Percentiles rank a stretch among this genome's conserved stretches.
These are phyloP conservation scores for Macaca mulatta DNA, from an alignment of 2,113 vertebrate species.

Conservation along the genomic window DNA sequence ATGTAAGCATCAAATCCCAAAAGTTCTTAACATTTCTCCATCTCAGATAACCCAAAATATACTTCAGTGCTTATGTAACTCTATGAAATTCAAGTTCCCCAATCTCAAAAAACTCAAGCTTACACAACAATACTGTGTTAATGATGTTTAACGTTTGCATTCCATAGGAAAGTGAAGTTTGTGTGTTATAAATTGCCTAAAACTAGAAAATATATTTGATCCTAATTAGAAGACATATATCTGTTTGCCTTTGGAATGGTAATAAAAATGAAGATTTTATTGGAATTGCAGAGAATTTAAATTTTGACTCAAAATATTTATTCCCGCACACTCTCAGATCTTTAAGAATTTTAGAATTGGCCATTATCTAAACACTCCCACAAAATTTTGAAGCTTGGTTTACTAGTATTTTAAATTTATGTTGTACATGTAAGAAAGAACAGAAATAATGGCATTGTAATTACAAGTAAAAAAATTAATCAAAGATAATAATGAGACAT, in stretches of 20 bases:
- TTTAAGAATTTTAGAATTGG: neutral
- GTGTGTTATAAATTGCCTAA: neutral
- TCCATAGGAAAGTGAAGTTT: neutral
- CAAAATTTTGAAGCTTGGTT: neutral
- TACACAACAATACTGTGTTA: neutral
- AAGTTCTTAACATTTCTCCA: neutral
- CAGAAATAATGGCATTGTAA: neutral
- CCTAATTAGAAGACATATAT: neutral
- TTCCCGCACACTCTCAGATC: neutral
- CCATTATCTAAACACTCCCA: neutral
- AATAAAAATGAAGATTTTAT: neutral
- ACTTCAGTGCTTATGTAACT: neutral
- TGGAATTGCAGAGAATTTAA: neutral
- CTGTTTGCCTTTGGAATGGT: neutral
- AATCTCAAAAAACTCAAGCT: neutral
- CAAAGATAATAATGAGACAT: neutral
- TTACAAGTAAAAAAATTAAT: neutral
- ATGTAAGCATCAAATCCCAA: neutral
- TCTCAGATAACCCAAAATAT: neutral
- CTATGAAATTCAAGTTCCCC: neutral
- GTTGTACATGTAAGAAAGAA: neutral
- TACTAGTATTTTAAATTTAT: neutral
- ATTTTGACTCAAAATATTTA: constrained; percentile 17
- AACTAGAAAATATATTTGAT: neutral
- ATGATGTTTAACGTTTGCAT: neutral